These are phyloP conservation scores for Oxycera nigricornis DNA, from an alignment of 2,888 invertebrate genomes.

Conservation along the genomic window DNA sequence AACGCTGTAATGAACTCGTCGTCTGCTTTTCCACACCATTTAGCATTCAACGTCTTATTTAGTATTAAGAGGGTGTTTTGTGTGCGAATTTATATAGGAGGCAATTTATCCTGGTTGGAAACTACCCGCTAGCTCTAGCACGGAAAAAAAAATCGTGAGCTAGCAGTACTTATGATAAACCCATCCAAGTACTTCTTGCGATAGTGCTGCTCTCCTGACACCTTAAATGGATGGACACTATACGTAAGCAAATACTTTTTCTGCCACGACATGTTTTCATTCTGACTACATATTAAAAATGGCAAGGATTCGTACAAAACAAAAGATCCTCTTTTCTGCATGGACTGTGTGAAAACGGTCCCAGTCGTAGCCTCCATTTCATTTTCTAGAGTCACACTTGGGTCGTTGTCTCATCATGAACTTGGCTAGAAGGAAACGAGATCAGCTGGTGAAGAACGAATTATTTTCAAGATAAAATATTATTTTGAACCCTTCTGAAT, in stretches of 20 bases:
- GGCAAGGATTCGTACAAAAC: background rate
- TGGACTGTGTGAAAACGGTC: background rate
- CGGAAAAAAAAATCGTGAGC: background rate
- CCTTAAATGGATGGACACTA: background rate
- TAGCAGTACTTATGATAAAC: background rate
- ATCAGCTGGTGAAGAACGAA: background rate
- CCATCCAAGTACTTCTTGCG: background rate
- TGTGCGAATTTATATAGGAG: background rate
- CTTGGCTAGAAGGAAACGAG: background rate
- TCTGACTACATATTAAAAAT: background rate
- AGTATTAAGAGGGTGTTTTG: background rate
- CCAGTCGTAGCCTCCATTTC: background rate
- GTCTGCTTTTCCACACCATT: slow-evolving; percentile 35
- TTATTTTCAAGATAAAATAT: background rate
- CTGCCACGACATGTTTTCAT: background rate
- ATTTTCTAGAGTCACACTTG: background rate
- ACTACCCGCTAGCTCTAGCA: background rate
- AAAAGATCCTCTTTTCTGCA: background rate
- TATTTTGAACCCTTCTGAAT: background rate
- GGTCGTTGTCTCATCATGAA: background rate
- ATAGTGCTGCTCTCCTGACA: background rate
- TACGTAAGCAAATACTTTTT: background rate
- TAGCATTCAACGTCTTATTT: slow-evolving; percentile 31
- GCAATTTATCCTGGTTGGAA: background rate
- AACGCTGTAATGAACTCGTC: slow-evolving; percentile 35